Evolutionary conservation across 2,113 vertebrate species (phyloP), one percentile per base, ranked within the genome.

Genomic region (Arizona elegans): DNA sequence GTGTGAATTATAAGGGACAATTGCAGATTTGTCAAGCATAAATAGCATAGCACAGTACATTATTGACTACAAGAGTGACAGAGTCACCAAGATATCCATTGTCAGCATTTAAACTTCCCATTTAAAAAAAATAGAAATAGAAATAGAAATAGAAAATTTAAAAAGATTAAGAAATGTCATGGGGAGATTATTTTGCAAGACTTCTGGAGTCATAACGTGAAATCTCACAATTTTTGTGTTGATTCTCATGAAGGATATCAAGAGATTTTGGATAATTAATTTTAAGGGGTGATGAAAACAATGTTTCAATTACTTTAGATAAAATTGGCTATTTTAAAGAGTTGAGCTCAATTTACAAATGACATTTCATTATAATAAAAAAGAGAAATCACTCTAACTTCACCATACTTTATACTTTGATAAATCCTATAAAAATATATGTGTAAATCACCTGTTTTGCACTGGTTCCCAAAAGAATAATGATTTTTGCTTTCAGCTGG

Each of bases 401-500:
- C 59, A 86, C 3, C 3, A 89, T 11, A 75, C 5, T 3, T 91
- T 0, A 59, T 91, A 93, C 17, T 33, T 17, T 52, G 91, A 92
- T 94, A 89, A 8, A 0, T 56, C 43, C 92, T 90, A 53, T 62
- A 56, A 10, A 21, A 58, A 2, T 17, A 70, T 56, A 86, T 52
- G 5, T 50, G 38, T 38, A 56, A 5, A 58, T 92, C 96, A 96
- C 96, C 95, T 96, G 90, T 87, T 70, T 75, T 89, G n/a, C 56
- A 88, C 94, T 81, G 33, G 81, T 91, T 62, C 86, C 62, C 58
- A 91, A 59, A 38, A 89, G 86, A 90, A 89, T 92, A 90, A 89
- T 92, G 94, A 93, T 29, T 65, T 95, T 96, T 92, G 96, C 92
- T 96, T 95, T 94, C 93, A 93, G 70, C 85, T 91, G 93, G 52